phyloP scores from a whole-genome alignment of 2,888 invertebrate species.

The Agonopterix alstromeriana region DNA sequence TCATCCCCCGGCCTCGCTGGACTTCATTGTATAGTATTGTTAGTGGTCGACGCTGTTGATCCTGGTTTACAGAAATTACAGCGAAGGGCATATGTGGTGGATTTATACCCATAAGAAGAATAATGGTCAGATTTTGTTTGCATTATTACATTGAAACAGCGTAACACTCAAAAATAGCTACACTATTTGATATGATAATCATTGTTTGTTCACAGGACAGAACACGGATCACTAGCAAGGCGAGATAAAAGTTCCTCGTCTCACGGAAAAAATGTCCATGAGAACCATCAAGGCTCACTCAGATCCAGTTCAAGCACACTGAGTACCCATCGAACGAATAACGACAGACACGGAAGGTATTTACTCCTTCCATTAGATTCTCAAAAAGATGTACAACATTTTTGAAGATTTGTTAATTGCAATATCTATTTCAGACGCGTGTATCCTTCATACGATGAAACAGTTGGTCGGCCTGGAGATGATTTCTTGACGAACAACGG shows the following conservation, averaged over 20 bases:
- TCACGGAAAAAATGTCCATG: slow-evolving; percentile 50
- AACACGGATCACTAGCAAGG: slow-evolving; percentile 62
- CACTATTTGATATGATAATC: background rate
- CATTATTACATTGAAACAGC: background rate
- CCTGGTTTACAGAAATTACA: too few relatives aligned
- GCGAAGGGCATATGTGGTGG: too few relatives aligned
- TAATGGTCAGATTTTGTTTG: too few relatives aligned
- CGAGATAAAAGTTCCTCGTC: slow-evolving; percentile 56
- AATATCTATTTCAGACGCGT: slow-evolving; percentile 47
- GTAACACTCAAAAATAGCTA: background rate
- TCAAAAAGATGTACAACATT: background rate
- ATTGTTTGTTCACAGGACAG: slow-evolving; percentile 30
- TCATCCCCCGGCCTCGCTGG: too few relatives aligned
- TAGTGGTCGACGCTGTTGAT: too few relatives aligned
- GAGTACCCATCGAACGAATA: slow-evolving; percentile 71
- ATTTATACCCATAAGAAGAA: too few relatives aligned
- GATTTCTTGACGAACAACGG: slow-evolving; percentile 65
- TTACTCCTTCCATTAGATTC: slow-evolving; percentile 2
- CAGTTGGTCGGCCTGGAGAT: slow-evolving; percentile 43
- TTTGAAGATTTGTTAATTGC: background rate
- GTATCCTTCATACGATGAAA: slow-evolving; percentile 63
- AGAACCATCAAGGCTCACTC: slow-evolving; percentile 72
- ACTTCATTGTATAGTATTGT: too few relatives aligned
- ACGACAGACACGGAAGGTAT: slow-evolving; percentile 68
- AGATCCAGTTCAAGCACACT: slow-evolving; percentile 78